These are phyloP conservation scores for Apamea sordens DNA, from an alignment of 2,888 invertebrate species.

Conservation along the genomic window DNA sequence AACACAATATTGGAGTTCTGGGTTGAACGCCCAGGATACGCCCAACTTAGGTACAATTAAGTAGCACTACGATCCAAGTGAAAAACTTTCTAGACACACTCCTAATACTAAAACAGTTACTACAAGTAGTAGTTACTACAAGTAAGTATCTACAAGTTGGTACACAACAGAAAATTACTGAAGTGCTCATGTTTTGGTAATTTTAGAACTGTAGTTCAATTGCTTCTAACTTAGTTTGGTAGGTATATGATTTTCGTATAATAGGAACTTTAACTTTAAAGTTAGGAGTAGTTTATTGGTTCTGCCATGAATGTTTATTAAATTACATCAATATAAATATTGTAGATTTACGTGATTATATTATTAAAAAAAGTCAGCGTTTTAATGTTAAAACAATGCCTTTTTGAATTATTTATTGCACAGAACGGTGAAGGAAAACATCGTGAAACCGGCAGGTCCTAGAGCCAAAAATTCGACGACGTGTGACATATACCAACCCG, in stretches of 20 bases:
- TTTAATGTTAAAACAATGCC: too few relatives aligned
- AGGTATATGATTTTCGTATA: conserved; percentile 12
- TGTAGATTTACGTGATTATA: too few relatives aligned
- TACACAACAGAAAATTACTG: not conserved
- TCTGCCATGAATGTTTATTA: not conserved
- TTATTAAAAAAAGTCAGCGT: too few relatives aligned
- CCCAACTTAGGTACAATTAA: not conserved
- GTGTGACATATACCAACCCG: too few relatives aligned
- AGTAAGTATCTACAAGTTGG: not conserved
- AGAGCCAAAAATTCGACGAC: too few relatives aligned
- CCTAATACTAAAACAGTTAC: not conserved
- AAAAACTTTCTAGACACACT: conserved; percentile 6
- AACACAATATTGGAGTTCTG: too few relatives aligned
- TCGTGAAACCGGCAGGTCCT: too few relatives aligned
- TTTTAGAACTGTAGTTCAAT: conserved; percentile 24
- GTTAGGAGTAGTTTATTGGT: not conserved
- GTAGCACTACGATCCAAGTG: not conserved
- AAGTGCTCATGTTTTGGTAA: conserved; percentile 16
- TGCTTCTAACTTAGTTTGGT: conserved; percentile 9
- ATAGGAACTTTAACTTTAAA: conserved; percentile 1
- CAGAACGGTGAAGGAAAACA: too few relatives aligned
- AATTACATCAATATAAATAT: not conserved
- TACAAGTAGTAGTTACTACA: too few relatives aligned
- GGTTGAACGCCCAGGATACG: too few relatives aligned
- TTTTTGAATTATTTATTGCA: too few relatives aligned